Conservation (phyloP, 2,888 invertebrate species). For the Gasteruption jaculator region DNA sequence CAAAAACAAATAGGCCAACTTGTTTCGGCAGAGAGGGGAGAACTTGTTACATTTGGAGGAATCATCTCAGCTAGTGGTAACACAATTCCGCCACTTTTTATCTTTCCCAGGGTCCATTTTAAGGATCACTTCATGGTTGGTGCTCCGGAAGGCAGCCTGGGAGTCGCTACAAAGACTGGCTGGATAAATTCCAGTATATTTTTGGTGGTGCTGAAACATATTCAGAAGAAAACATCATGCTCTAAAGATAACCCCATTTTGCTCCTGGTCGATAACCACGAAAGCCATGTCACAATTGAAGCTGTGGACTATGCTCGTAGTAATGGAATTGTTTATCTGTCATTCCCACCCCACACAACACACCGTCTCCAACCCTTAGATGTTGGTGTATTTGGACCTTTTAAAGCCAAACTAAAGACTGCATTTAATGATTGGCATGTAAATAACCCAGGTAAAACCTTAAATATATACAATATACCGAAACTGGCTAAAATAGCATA, state of each 20-base stretch:
- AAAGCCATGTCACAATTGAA: slow-evolving; percentile 33
- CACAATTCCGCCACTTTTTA: slow-evolving; percentile 39
- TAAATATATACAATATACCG: slow-evolving; percentile 38
- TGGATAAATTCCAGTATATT: slow-evolving; percentile 36
- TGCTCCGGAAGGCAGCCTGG: slow-evolving; percentile 32
- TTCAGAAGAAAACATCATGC: slow-evolving; percentile 19
- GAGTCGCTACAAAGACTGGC: slow-evolving; percentile 28
- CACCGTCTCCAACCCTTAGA: slow-evolving; percentile 44
- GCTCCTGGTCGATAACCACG: slow-evolving; percentile 37
- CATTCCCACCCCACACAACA: slow-evolving; percentile 34
- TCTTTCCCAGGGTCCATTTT: slow-evolving; percentile 29
- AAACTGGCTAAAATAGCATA: slow-evolving; percentile 31
- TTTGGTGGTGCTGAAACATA: slow-evolving; percentile 31
- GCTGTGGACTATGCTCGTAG: slow-evolving; percentile 36
- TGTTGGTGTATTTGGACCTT: slow-evolving; percentile 33
- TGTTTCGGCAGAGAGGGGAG: slow-evolving; percentile 19
- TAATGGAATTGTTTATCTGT: slow-evolving; percentile 37
- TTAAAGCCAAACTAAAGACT: slow-evolving; percentile 34
- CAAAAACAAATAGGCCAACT: slow-evolving; percentile 15
- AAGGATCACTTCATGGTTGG: slow-evolving; percentile 27
- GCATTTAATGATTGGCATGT: slow-evolving; percentile 39
- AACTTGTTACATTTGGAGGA: slow-evolving; percentile 24
- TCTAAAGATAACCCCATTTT: slow-evolving; percentile 28
- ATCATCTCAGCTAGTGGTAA: slow-evolving; percentile 35
- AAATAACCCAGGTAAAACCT: slow-evolving; percentile 28